Evolutionary conservation across 1,140 invertebrate species (phyloP).

Genomic region (Trichoplusia ni): DNA sequence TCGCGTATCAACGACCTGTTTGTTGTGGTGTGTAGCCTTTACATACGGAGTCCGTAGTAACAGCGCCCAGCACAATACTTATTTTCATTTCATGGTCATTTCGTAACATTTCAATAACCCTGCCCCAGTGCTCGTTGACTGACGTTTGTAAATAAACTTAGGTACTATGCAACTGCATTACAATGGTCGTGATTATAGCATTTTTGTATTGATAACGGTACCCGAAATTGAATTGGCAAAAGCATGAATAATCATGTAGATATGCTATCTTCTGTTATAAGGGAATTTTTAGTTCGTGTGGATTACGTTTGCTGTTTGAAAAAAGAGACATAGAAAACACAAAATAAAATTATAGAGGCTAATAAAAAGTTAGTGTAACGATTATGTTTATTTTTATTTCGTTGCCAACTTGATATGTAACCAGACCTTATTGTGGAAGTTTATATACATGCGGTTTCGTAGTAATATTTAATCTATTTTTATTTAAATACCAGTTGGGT

Average conservation of each 20-base stretch:
- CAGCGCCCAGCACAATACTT: conserved; percentile 49
- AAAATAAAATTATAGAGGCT: too few species aligned
- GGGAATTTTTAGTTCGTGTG: background rate
- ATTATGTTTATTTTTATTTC: background rate
- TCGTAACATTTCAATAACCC: conserved; percentile 64
- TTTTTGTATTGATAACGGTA: conserved; percentile 27
- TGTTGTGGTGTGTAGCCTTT: conserved; percentile 47
- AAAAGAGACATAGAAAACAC: too few species aligned
- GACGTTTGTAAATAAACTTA: conserved; percentile 46
- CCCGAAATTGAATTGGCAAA: conserved; percentile 1
- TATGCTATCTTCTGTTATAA: background rate
- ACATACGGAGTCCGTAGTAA: conserved; percentile 55
- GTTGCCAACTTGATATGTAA: too few species aligned
- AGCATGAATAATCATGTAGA: background rate
- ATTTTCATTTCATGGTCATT: conserved; percentile 73
- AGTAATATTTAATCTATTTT: too few species aligned
- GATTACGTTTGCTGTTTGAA: background rate
- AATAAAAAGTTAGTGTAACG: conserved; percentile 1
- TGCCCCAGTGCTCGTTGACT: conserved; percentile 28
- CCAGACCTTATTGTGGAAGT: too few species aligned
- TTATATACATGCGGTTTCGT: too few species aligned
- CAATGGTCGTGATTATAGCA: conserved; percentile 26
- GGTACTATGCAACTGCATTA: conserved; percentile 24
- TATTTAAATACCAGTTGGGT: too few species aligned
- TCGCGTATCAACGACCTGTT: conserved; percentile 74